Conservation (phyloP, 2,888 invertebrate genomes). For the Lithophane leautieri region DNA sequence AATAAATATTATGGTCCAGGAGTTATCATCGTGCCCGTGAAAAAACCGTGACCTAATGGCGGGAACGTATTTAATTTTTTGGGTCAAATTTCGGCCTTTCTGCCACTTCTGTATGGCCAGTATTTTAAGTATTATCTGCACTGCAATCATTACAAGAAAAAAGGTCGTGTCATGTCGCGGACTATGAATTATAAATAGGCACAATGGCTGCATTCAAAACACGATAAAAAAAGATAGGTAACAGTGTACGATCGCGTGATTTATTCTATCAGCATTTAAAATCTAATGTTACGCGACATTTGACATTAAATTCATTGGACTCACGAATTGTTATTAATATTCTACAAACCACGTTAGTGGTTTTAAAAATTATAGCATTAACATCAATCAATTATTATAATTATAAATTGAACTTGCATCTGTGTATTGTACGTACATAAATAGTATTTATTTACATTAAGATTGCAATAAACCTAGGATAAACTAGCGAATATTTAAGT, state of each 20-base stretch:
- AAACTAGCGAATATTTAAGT: neutral
- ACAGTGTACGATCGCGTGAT: conserved; percentile 43
- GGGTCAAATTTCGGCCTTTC: conserved; percentile 2
- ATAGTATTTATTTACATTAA: neutral
- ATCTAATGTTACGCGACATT: conserved; percentile 42
- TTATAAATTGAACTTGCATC: neutral
- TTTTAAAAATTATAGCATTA: neutral
- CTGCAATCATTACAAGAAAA: conserved; percentile 24
- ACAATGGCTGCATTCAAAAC: conserved; percentile 43
- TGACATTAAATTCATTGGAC: conserved; percentile 2
- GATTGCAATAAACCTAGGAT: neutral
- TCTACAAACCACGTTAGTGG: neutral
- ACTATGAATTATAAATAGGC: conserved; percentile 38
- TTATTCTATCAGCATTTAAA: conserved; percentile 30
- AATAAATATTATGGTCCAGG: neutral
- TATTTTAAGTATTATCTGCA: conserved; percentile 18
- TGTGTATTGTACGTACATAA: neutral
- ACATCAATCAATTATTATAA: too few species aligned
- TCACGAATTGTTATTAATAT: neutral
- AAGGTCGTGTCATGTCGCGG: conserved; percentile 26
- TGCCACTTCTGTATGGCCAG: conserved; percentile 15
- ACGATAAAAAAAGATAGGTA: conserved; percentile 37
- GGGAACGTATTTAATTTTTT: conserved; percentile 45
- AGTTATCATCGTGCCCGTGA: conserved; percentile 13
- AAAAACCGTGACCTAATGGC: conserved; percentile 39